Percentiles rank a stretch among this genome's conserved stretches.
Evolutionary conservation across 2,113 vertebrate genomes (phyloP).

Genomic region (Grallaria varia): DNA sequence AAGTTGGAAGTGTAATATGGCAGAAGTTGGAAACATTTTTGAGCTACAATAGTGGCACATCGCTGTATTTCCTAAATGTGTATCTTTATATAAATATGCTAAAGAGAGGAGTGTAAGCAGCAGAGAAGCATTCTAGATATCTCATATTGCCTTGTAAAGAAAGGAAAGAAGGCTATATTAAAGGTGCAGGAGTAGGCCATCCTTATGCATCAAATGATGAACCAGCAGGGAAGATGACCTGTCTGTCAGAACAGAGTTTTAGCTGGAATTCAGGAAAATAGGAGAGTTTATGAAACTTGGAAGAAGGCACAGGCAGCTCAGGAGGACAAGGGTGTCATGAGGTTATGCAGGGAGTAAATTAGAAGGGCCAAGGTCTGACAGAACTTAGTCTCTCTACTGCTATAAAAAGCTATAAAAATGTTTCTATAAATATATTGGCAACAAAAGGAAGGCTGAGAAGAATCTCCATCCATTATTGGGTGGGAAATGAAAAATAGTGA

Average conservation of each 20-base stretch:
- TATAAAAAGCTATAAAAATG: not conserved
- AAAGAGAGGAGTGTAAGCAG: not conserved
- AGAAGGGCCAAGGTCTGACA: not conserved
- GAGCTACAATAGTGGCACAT: not conserved
- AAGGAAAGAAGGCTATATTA: not conserved
- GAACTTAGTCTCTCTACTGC: not conserved
- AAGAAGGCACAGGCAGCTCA: not conserved
- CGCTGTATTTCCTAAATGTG: not conserved
- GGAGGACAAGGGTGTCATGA: not conserved
- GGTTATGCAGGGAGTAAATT: not conserved
- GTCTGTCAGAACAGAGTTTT: not conserved
- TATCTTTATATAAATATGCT: not conserved
- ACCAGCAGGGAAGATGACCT: not conserved
- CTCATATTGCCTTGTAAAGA: not conserved
- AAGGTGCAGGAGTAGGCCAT: not conserved
- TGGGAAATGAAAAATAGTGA: fast-evolving
- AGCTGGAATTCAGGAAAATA: not conserved
- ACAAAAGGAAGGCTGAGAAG: not conserved
- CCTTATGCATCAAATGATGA: not conserved
- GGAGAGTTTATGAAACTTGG: not conserved
- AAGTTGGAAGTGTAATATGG: not conserved
- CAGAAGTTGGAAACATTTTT: not conserved
- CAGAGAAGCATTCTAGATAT: not conserved
- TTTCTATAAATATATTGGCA: not conserved
- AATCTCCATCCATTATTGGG: not conserved